Conservation (phyloP, 1,140 invertebrate species). For the Penaeus japonicus region DNA sequence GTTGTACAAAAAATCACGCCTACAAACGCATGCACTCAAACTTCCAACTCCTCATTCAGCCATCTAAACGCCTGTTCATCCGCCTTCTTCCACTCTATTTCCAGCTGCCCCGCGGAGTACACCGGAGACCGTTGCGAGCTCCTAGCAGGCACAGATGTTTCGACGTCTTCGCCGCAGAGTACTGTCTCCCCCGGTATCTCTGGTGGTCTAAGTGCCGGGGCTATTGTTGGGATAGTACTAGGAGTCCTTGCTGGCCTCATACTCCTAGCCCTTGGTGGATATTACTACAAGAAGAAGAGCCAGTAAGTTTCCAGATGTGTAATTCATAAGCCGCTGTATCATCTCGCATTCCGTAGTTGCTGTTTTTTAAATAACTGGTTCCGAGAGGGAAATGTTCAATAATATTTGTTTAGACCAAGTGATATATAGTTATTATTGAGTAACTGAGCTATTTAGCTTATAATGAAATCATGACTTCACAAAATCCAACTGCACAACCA, state of each 20-base stretch:
- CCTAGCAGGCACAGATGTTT: background rate
- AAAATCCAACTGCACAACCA: no score
- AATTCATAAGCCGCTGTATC: background rate
- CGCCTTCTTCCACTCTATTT: background rate
- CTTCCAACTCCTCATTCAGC: background rate
- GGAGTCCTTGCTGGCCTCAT: conserved; percentile 15
- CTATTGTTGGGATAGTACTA: conserved; percentile 31
- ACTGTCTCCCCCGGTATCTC: background rate
- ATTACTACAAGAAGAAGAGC: conserved; percentile 31
- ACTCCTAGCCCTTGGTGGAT: background rate
- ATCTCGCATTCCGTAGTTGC: background rate
- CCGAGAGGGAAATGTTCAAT: no score
- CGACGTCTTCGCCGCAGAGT: background rate
- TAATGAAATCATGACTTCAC: no score
- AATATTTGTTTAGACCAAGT: no score
- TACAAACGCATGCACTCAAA: no score
- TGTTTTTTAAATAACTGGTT: no score
- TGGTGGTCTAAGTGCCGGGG: conserved; percentile 3
- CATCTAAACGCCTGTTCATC: background rate
- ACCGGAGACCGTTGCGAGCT: conserved; percentile 30
- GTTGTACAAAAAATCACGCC: no score
- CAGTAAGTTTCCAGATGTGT: background rate
- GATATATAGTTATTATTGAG: no score
- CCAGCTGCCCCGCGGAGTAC: conserved; percentile 25
- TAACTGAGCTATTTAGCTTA: no score